Conservation (phyloP, 2,888 invertebrate genomes). For the Deladenus siricidicola region DNA sequence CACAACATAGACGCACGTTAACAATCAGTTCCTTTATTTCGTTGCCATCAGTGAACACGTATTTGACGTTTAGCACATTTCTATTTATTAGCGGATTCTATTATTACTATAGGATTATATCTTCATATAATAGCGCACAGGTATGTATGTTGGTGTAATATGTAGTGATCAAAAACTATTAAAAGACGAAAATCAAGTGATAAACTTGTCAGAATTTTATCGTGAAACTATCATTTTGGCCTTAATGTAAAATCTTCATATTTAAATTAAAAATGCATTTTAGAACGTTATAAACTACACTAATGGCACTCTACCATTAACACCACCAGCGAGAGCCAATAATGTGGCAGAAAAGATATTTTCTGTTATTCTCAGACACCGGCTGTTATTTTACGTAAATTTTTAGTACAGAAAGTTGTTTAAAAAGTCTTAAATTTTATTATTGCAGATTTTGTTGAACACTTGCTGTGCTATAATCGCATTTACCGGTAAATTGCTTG, state of each 20-base stretch:
- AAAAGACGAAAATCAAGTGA: too few relatives aligned
- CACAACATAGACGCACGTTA: conserved; percentile 8
- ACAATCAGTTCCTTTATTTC: conserved; percentile 11
- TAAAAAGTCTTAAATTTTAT: neutral
- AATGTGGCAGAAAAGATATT: conserved; percentile 16
- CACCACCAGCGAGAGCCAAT: neutral
- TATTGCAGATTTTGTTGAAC: conserved; percentile 25
- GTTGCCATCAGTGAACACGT: conserved; percentile 26
- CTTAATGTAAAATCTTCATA: too few relatives aligned
- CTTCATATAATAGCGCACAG: neutral
- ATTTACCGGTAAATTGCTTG: conserved; percentile 16
- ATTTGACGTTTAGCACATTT: conserved; percentile 26
- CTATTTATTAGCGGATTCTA: conserved; percentile 29
- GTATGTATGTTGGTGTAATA: too few relatives aligned
- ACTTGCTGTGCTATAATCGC: conserved; percentile 27
- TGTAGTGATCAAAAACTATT: too few relatives aligned
- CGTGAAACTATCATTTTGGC: too few relatives aligned
- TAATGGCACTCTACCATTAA: conserved; percentile 3
- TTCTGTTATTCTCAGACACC: conserved; percentile 18
- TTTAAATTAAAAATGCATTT: too few relatives aligned
- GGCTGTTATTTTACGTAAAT: conserved; percentile 29
- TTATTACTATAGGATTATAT: conserved; percentile 16
- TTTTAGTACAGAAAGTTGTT: neutral
- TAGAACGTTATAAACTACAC: neutral
- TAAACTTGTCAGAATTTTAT: too few relatives aligned